Base-by-base conservation (phyloP, 2,888 invertebrate species). In the Oxycera nigricornis region DNA sequence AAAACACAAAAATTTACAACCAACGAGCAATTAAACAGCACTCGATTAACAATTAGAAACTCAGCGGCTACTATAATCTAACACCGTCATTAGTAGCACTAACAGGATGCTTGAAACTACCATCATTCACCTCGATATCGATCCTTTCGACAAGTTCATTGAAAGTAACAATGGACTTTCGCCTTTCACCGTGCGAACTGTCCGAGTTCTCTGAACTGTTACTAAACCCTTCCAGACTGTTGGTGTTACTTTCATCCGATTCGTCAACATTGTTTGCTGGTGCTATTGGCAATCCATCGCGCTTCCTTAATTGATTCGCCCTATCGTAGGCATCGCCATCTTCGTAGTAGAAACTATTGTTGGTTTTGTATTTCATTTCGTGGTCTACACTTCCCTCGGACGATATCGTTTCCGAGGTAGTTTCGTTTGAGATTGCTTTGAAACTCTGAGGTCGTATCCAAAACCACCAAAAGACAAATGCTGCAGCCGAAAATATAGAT, bases 111-210 rank as follows among this genome's bases (percentile, higher is more conserved):
- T 31, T 24, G 17, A 46, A 46, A 26, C 24, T 70, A 52, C 26
- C 59, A 35, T 72, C 57, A 26, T 26, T 57, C 11, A 39, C 46
- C 39, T 81, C 82, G 75, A 88, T 86, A 79, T 88, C 87, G 11
- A 88, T 85, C 76, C 87, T 86, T 73, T 88, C 87, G 31, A 88
- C 88, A 39, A 87, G 86, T 80, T 88, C 88, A 80, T 88, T 88
- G 78, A 89, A 89, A 1, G 87, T 88, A 6, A 89, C 88, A 0
- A 87, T 86, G 2, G 88, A 87, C 80, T 88, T 88, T 78, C 84
- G 84, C 78, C 82, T 83, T 1, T 75, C 70, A 11, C 26, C 61
- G 26, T 26, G 31, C 41, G 50, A 73, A 52, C 72, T 73, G n/a
- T 35, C 59, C 11, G 46, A 74, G 14, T 39, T 50, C 20, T 52